Percentiles rank a stretch among this genome's conserved stretches.
phyloP scores from a whole-genome alignment of 2,888 invertebrate genomes.

The Cyrtodaria siliqua region DNA sequence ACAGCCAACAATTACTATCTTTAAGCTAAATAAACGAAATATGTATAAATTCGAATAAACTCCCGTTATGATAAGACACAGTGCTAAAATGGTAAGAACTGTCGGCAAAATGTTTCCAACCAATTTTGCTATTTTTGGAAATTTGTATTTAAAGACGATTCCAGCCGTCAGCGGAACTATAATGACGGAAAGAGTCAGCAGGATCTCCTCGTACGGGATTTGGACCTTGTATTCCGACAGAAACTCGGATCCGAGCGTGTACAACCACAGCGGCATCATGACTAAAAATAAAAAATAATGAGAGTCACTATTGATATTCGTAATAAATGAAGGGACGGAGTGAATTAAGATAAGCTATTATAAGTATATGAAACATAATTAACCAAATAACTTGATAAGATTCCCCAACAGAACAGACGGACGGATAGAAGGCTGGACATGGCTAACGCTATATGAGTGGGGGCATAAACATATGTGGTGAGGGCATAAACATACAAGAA shows the following conservation, averaged over 20 bases:
- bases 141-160: conserved; percentile 82
- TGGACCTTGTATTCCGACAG: conserved; percentile 88
- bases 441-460: too few species aligned
- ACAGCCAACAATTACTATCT: conserved; percentile 73
- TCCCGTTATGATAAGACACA: conserved; percentile 95
- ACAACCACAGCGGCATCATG: conserved; percentile 96
- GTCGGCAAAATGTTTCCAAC: conserved; percentile 90
- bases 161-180: conserved; percentile 90
- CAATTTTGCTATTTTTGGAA: conserved; percentile 89
- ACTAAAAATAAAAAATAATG: conserved; percentile 86
- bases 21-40: conserved; percentile 92
- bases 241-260: conserved; percentile 93
- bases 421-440: too few species aligned
- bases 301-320: background rate
- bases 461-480: too few species aligned
- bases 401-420: too few species aligned
- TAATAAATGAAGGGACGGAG: too few species aligned
- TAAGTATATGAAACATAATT: too few species aligned
- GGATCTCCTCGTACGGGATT: conserved; percentile 90
- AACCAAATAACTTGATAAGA: too few species aligned
- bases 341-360: too few species aligned
- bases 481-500: too few species aligned
- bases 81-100: conserved; percentile 91
- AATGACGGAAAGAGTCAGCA: conserved; percentile 90
- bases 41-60: conserved; percentile 95